A percentile compares a stretch with the other conserved stretches of the same genome.
These are phyloP conservation scores for Drosophila paramelanica DNA, from an alignment of 2,888 invertebrate species.

Conservation along the genomic window DNA sequence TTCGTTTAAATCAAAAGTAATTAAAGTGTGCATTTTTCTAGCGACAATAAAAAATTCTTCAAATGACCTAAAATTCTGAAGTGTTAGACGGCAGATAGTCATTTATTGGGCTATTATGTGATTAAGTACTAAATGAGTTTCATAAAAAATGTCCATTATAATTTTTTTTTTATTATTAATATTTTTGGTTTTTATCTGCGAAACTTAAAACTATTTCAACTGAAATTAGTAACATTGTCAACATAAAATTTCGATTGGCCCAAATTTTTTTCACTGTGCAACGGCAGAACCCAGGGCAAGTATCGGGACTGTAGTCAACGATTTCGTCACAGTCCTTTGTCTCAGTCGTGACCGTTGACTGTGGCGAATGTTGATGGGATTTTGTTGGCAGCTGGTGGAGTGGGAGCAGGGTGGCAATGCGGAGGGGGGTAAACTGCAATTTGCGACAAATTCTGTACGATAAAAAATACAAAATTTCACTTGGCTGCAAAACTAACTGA, in stretches of 20 bases:
- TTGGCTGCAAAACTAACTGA: constrained; percentile 42
- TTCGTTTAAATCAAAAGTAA: background rate
- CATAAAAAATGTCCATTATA: too few species aligned
- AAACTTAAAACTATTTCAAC: background rate
- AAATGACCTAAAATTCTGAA: too few species aligned
- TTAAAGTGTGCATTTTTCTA: background rate
- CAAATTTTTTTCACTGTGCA: constrained; percentile 8
- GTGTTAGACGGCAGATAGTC: too few species aligned
- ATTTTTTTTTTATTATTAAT: too few species aligned
- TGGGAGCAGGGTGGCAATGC: background rate
- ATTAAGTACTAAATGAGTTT: too few species aligned
- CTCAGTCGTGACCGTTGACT: constrained; percentile 56
- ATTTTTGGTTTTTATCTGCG: too few species aligned
- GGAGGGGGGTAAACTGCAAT: constrained; percentile 43
- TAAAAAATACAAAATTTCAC: constrained; percentile 44
- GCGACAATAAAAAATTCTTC: background rate
- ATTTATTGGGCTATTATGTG: too few species aligned
- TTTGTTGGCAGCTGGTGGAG: background rate
- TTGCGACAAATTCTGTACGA: constrained; percentile 69
- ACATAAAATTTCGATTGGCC: background rate
- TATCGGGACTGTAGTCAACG: constrained; percentile 29
- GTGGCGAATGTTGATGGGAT: constrained; percentile 45
- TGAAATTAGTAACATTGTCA: background rate
- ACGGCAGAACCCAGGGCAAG: background rate
- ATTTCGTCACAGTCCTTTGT: constrained; percentile 62